Evolutionary conservation across 2,888 invertebrate species (phyloP), one percentile per base, ranked within the genome.

Genomic region (Chymomyza procnemis): DNA sequence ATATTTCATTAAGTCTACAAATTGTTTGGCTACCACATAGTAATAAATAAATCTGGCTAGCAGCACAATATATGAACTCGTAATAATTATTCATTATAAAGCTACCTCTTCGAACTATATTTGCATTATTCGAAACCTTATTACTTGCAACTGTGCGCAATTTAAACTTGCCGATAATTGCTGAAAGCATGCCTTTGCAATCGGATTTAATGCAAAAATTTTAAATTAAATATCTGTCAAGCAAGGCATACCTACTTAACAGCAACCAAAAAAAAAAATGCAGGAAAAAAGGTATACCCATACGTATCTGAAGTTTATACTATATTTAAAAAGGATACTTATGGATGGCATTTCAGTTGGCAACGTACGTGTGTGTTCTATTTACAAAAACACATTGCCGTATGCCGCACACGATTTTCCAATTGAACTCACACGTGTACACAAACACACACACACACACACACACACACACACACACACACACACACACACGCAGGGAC

Each of bases 321-420:
- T 41, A 41, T 41, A 41, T 41, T 9, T 41, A 41, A 41, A 41
- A 41, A 41, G 34, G 9, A 41, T 41, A 41, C 34, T 41, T 41
- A 41, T 12, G 34, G 34, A 41, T 41, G 34, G 34, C 12, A 41
- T 41, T 41, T 41, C 34, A 41, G 34, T 41, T 41, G 34, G 34
- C 34, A 73, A 73, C 71, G 59, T 73, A 61, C 65, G 68, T 73
- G 66, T 56, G 46, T 47, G 67, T 81, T 74, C 67, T 86, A 67
- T 86, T 79, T 81, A 70, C 85, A 71, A 70, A 75, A 74, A 76
- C 86, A 76, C 77, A 41, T 77, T 68, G 67, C 69, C 74, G 82
- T 75, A 87, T 81, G 82, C 86, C 79, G 87, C 88, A 88, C 89
- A 89, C 89, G 89, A 89, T 88, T 89, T 89, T 89, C 89, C 89